phyloP scores from a whole-genome alignment of 2,113 vertebrate genomes.

The Sturnira hondurensis region DNA sequence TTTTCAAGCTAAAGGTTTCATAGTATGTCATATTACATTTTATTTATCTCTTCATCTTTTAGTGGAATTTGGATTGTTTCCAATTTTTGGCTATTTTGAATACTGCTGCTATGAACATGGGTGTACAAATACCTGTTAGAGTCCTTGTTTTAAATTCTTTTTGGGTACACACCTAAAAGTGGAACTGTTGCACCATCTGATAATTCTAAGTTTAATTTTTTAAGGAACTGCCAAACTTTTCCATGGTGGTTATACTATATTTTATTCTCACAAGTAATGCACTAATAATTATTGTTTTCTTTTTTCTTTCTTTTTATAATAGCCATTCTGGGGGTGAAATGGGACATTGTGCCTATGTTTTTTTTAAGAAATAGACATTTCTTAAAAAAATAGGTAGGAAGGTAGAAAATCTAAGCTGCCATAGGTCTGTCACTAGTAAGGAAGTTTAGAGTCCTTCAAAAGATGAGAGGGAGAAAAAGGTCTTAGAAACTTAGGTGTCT shows the following conservation, averaged over 20 bases:
- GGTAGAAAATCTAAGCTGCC: not conserved
- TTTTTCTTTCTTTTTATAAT: not conserved
- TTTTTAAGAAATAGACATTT: not conserved
- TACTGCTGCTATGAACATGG: not conserved
- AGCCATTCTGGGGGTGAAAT: not conserved
- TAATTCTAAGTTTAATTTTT: not conserved
- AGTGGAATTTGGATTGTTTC: not conserved
- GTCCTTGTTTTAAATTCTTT: not conserved
- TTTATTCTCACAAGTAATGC: not conserved
- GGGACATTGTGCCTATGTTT: not conserved
- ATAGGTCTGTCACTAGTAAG: not conserved
- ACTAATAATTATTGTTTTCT: not conserved
- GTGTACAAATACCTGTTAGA: not conserved
- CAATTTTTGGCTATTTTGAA: not conserved
- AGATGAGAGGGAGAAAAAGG: not conserved
- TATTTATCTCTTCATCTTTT: not conserved
- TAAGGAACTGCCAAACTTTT: not conserved
- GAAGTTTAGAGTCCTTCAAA: not conserved
- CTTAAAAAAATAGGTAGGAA: not conserved
- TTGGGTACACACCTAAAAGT: not conserved
- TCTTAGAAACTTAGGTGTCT: not conserved
- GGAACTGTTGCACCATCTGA: not conserved
- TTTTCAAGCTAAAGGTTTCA: not conserved
- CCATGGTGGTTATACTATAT: not conserved
- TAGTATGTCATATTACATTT: not conserved